Base-by-base conservation (phyloP, 1,140 invertebrate species). In the Calosoma granatense region DNA sequence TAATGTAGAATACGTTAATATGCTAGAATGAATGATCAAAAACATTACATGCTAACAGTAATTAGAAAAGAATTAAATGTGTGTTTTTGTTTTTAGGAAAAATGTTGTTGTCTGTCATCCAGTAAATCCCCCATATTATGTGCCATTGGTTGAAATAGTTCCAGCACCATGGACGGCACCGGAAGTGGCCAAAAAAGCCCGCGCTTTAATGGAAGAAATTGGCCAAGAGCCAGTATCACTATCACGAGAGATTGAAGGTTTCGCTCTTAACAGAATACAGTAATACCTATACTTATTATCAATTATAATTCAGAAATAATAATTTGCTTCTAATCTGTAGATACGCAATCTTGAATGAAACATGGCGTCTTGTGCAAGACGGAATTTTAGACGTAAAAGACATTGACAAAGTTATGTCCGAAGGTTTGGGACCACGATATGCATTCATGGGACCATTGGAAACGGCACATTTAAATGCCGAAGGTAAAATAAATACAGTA, bases 71-170 rank as follows among this genome's bases (percentile, higher is more conserved):
- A 9, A 20, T 20, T 20, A 21, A 21, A 53, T 22, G 4, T 4
- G 4, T 53, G 22, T 53, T 22, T 53, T n/a, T 6, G 19, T 51
- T 51, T 20, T 39, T 51, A 68, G 67, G 36, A 57, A 68, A 59
- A 70, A 70, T 56, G 61, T 68, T 2, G 62, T 72, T 51, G 85
- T 95, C 30, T 89, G 90, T 4, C 94, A 98, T 76, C 94, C 94
- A 23, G 92, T 97, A 0, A 98, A 98, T 74, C 95, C 95, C 47
- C 94, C 94, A 0, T 97, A 97, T 68, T 97, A 94, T 70, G 86
- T 96, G 6, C 93, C 92, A 0, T 72, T 97, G 22, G 90, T 97
- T 1, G 95, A 98, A 77, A 79, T 98, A 36, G 90, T 97, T 1
- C 94, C 94, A 1, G 89, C 92, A 0, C 88, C 92, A 2, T 96